phyloP scores from a whole-genome alignment of 2,797 vertebrate species.

The Galago senegalensis region DNA sequence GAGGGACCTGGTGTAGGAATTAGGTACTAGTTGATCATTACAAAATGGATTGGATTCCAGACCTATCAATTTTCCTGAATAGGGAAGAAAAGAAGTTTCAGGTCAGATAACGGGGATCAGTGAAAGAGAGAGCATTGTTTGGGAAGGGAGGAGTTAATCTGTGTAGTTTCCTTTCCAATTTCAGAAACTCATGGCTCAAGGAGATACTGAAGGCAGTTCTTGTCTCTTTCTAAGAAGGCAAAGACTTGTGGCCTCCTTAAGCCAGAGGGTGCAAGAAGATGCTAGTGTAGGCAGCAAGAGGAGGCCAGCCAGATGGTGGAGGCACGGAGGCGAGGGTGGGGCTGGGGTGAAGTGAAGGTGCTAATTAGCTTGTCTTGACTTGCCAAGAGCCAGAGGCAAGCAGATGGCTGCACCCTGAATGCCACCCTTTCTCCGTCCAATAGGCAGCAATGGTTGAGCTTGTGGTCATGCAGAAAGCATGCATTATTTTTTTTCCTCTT shows the following conservation, averaged over 20 bases:
- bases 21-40: slow-evolving; percentile 1
- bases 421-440: not conserved
- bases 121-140: not conserved
- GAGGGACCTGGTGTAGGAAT: not conserved
- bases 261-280: not conserved
- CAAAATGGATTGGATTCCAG: not conserved
- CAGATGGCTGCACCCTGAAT: slow-evolving; percentile 33
- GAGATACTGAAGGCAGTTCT: not conserved
- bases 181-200: slow-evolving; percentile 32
- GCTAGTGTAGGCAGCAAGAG: not conserved
- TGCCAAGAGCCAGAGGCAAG: not conserved
- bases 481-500: slow-evolving; percentile 5
- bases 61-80: not conserved
- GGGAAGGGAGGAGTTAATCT: not conserved
- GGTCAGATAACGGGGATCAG: not conserved
- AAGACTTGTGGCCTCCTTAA: not conserved
- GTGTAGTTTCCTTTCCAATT: slow-evolving; percentile 43
- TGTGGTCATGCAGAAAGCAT: slow-evolving; percentile 46
- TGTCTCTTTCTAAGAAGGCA: not conserved
- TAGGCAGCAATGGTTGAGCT: not conserved
- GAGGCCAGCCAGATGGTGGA: slow-evolving; percentile 54
- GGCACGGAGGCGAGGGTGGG: not conserved
- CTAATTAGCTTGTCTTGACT: slow-evolving; percentile 68
- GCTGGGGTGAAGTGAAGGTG: not conserved
- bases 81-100: slow-evolving; percentile 55